These are phyloP conservation scores for Lathamus discolor DNA, from an alignment of 2,113 vertebrate genomes.

Conservation along the genomic window DNA sequence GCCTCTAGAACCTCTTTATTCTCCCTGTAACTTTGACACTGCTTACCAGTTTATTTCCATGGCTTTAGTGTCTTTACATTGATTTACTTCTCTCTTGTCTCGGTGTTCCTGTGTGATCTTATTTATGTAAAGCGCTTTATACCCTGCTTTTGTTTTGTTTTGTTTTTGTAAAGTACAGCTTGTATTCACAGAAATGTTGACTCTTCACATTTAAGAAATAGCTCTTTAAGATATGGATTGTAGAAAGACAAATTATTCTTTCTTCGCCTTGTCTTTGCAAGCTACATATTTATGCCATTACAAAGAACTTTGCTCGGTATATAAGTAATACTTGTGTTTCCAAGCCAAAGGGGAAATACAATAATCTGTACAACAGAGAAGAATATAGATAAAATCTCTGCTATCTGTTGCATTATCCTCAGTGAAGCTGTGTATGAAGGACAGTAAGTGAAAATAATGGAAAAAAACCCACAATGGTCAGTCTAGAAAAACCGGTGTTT, in stretches of 20 bases:
- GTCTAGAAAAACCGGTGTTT: neutral
- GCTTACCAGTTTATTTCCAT: neutral
- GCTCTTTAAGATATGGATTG: neutral
- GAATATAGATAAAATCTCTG: neutral
- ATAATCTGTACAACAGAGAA: neutral
- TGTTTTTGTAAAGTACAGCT: neutral
- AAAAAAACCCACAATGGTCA: accelerated
- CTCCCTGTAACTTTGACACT: neutral
- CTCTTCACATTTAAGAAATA: neutral
- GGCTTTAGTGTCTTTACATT: neutral
- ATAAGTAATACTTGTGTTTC: neutral
- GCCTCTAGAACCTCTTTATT: neutral
- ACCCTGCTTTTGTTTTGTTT: neutral
- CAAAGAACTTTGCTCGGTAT: neutral
- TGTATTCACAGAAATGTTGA: neutral
- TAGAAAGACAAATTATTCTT: neutral
- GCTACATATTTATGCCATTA: neutral
- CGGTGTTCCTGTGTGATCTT: neutral
- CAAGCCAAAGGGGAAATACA: neutral
- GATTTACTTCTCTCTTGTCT: neutral
- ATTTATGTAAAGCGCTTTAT: neutral
- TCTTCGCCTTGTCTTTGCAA: neutral
- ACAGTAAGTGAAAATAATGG: neutral
- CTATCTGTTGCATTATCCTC: neutral
- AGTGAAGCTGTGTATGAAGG: neutral